These are phyloP conservation scores for Dendrolimus houi DNA, from an alignment of 2,888 invertebrate genomes.

Conservation along the genomic window DNA sequence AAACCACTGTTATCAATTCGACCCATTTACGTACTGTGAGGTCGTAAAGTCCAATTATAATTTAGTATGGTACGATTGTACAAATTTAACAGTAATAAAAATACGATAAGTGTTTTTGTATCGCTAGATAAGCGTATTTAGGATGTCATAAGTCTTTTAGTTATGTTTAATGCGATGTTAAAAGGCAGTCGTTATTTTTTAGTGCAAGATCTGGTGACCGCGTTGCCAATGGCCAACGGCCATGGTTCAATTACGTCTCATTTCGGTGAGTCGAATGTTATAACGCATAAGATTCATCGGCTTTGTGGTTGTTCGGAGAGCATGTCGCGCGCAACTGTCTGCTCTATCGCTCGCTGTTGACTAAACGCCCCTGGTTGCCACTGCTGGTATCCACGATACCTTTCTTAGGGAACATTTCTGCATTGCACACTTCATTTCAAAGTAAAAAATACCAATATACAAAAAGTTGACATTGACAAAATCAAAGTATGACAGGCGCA, in stretches of 20 bases:
- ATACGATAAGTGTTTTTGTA: slow-evolving; percentile 6
- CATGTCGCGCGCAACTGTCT: slow-evolving; percentile 56
- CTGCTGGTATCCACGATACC: neutral
- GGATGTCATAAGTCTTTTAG: slow-evolving; percentile 11
- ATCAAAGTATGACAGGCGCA: too few species aligned
- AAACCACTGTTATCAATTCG: slow-evolving; percentile 59
- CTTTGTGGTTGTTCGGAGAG: slow-evolving; percentile 71
- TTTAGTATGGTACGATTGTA: slow-evolving; percentile 22
- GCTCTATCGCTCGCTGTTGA: slow-evolving; percentile 41
- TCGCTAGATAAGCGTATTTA: slow-evolving; percentile 4
- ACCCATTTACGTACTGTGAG: slow-evolving; percentile 55
- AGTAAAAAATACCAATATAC: too few species aligned
- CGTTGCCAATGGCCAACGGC: slow-evolving; percentile 75
- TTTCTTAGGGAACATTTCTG: too few species aligned
- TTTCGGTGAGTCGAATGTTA: slow-evolving; percentile 74
- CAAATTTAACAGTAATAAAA: slow-evolving; percentile 25
- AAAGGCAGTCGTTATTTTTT: slow-evolving; percentile 73
- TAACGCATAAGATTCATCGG: slow-evolving; percentile 60
- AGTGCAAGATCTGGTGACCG: slow-evolving; percentile 77
- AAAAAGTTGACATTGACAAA: too few species aligned
- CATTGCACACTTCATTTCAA: too few species aligned
- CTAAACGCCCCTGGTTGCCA: slow-evolving; percentile 18
- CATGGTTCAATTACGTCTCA: slow-evolving; percentile 74
- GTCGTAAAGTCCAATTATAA: slow-evolving; percentile 39
- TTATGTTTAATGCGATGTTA: slow-evolving; percentile 63